Conservation (phyloP, 2,797 vertebrate genomes). For the Anabas testudineus region DNA sequence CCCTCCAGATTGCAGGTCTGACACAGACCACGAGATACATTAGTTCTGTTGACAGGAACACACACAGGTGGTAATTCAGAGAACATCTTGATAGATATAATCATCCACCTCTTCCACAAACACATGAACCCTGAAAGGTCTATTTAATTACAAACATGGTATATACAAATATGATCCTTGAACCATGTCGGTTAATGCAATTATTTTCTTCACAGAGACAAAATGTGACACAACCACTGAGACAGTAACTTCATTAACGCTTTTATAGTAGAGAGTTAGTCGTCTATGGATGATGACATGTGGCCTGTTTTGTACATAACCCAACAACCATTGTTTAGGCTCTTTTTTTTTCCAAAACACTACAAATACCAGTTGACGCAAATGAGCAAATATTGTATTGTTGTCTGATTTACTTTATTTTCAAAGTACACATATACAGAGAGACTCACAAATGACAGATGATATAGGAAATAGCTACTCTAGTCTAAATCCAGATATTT, state of each 20-base stretch:
- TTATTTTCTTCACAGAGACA: background rate
- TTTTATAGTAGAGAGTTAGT: background rate
- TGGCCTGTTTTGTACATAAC: too few species aligned
- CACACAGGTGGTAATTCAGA: slow-evolving; percentile 1
- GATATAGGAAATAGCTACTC: too few species aligned
- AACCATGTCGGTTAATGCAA: background rate
- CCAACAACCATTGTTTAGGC: too few species aligned
- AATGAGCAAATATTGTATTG: too few species aligned
- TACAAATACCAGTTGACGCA: too few species aligned
- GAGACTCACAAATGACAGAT: too few species aligned
- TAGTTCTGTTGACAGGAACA: background rate
- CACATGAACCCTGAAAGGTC: background rate
- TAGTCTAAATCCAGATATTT: too few species aligned
- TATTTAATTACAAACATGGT: slow-evolving; percentile 16
- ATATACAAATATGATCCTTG: background rate
- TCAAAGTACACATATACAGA: too few species aligned
- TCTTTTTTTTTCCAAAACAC: too few species aligned
- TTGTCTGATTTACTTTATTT: too few species aligned
- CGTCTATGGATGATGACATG: background rate
- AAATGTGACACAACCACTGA: background rate
- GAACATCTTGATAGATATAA: background rate
- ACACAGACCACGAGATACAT: background rate
- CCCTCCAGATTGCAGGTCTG: background rate
- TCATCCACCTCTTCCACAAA: slow-evolving; percentile 1
- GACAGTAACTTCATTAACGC: slow-evolving; percentile 39